Base-by-base conservation (phyloP, 2,113 vertebrate species). In the Rhinogobius similis region DNA sequence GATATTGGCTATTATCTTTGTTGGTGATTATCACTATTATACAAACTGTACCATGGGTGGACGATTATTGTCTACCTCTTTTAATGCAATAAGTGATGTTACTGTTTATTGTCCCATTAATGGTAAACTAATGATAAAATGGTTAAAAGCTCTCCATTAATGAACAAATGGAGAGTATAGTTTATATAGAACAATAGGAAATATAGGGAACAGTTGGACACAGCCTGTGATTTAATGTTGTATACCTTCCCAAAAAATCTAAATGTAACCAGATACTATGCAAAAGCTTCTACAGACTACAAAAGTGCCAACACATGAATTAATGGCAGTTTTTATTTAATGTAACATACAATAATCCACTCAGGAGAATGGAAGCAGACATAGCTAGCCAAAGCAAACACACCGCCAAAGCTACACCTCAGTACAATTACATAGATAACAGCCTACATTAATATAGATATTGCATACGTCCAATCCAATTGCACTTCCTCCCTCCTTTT, bases 401-500 rank as follows among this genome's bases (percentile, higher is more conserved):
- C 3, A 27, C 12, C 24, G 16, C n/a, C 14, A 14, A 5, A 27
- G 26, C 13, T 26, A 29, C 55, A 58, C 14, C 55, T 58, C 55
- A 2, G 24, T 58, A 58, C 55, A 27, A 58, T 58, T 58, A 58
- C 58, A n/a, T 14, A 61, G 58, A 61, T 61, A 61, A 36, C 10
- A 61, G 36, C 38, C n/a, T 43, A 63, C 62, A 63, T 39, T 63
- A 14, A 50, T 66, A 32, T 50, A 32, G n/a, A 61, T 61, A 61
- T 12, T 61, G 58, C 58, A 36, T 36, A 38, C 10, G 29, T 38
- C 27, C 29, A 36, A 76, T 71, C 38, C 72, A 68, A 52, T 38
- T 53, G 20, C 18, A 29, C 14, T 44, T 72, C 61, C 69, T 61
- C 63, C 61, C 69, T 61, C 63, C 78, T 44, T 73, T 62, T 10